Evolutionary conservation across 2,113 vertebrate genomes (phyloP).

Genomic region (Brienomyrus longianalis): DNA sequence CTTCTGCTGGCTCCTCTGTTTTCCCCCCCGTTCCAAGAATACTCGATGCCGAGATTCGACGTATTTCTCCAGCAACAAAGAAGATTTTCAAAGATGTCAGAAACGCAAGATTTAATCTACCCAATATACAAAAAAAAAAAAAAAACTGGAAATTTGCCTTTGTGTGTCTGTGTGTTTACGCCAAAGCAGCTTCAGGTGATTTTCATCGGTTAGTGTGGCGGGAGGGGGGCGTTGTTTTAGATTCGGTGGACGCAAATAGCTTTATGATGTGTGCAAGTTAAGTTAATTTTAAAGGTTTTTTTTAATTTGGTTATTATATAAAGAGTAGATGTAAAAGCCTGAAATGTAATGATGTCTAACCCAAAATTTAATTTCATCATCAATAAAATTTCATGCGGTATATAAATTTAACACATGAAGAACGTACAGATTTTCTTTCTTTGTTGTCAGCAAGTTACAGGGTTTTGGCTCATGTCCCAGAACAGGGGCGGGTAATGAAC

Average conservation of each 20-base stretch:
- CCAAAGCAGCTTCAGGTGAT: slow-evolving; percentile 12
- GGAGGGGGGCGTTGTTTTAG: neutral
- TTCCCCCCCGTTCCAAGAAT: slow-evolving; percentile 30
- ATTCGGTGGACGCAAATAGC: neutral
- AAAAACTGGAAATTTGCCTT: neutral
- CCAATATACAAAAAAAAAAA: slow-evolving; percentile 18
- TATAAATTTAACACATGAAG: neutral
- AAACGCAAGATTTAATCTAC: slow-evolving; percentile 25
- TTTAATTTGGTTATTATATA: neutral
- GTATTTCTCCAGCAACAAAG: slow-evolving; percentile 24
- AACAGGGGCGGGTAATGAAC: neutral
- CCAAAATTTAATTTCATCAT: neutral
- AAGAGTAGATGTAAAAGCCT: neutral
- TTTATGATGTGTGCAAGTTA: neutral
- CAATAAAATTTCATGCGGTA: neutral
- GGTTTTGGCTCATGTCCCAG: neutral
- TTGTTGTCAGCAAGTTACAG: neutral
- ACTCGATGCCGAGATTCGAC: slow-evolving; percentile 31
- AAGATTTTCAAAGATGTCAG: slow-evolving; percentile 32
- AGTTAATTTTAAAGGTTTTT: neutral
- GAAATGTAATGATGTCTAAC: neutral
- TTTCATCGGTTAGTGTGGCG: neutral
- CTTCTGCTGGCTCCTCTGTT: neutral
- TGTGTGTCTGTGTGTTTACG: slow-evolving; percentile 14
- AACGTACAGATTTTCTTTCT: neutral